phyloP scores from a whole-genome alignment of 2,888 invertebrate genomes.

The Abscondita cerata region DNA sequence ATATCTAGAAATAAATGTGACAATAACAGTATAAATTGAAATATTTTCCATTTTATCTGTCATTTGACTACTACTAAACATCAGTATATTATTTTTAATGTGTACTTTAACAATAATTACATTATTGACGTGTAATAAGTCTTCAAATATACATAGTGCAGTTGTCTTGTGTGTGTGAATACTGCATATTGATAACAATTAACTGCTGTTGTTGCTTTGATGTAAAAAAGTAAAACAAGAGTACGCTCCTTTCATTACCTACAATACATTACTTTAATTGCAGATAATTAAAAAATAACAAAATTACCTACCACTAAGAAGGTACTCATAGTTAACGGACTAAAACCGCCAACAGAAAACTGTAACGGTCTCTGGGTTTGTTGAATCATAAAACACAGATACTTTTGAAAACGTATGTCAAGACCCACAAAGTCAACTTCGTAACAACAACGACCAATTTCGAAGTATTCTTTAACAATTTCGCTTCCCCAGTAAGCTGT shows the following conservation, averaged over 20 bases:
- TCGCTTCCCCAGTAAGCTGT: neutral
- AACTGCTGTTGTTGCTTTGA: too few relatives aligned
- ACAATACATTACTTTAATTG: neutral
- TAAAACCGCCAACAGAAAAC: neutral
- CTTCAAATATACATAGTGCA: too few relatives aligned
- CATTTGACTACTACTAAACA: too few relatives aligned
- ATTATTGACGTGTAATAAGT: too few relatives aligned
- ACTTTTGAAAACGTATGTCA: neutral
- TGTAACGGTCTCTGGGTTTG: neutral
- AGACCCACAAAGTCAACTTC: neutral
- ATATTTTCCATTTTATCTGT: too few relatives aligned
- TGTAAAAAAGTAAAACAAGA: neutral
- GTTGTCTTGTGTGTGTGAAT: too few relatives aligned
- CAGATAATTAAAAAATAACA: too few relatives aligned
- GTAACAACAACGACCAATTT: neutral
- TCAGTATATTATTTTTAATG: too few relatives aligned
- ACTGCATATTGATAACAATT: too few relatives aligned
- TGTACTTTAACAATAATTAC: too few relatives aligned
- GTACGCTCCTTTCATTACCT: slow-evolving; percentile 2
- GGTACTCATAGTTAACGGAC: neutral
- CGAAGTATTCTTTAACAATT: neutral
- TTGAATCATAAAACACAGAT: neutral
- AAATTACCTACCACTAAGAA: neutral
- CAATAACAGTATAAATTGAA: too few relatives aligned
- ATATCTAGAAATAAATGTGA: too few relatives aligned